A percentile compares a stretch with the other conserved stretches of the same genome.
These are phyloP conservation scores for Coelopa pilipes DNA, from an alignment of 2,888 invertebrate species.

Conservation along the genomic window DNA sequence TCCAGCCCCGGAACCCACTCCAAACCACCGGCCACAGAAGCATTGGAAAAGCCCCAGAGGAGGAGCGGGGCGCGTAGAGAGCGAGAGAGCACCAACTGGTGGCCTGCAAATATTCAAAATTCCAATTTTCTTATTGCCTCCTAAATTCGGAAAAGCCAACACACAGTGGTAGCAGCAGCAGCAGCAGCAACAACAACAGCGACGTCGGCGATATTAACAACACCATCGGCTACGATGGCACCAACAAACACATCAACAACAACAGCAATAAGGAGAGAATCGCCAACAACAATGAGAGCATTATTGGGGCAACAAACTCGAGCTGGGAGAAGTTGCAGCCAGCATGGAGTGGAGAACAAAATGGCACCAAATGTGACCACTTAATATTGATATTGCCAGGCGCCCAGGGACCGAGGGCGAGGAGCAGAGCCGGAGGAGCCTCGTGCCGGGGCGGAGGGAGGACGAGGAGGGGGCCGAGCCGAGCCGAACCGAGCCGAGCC, in stretches of 20 bases:
- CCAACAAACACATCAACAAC: background rate
- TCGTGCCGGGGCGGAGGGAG: background rate
- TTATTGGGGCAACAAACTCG: slow-evolving; percentile 6
- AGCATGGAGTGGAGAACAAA: slow-evolving; percentile 23
- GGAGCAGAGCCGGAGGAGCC: background rate
- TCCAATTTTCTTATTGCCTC: slow-evolving; percentile 21
- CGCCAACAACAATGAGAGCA: background rate
- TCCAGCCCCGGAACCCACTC: no score
- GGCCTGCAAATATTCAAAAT: slow-evolving; percentile 25
- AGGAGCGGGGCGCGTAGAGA: no score
- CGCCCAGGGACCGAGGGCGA: background rate
- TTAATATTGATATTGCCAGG: slow-evolving; percentile 31
- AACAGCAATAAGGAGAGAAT: background rate
- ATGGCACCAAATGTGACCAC: slow-evolving; percentile 33
- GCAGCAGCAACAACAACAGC: background rate
- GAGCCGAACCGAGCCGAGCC: background rate
- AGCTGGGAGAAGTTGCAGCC: slow-evolving; percentile 20
- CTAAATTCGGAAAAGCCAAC: slow-evolving; percentile 10
- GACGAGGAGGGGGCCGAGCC: background rate
- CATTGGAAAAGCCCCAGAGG: no score
- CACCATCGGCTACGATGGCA: background rate
- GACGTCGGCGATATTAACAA: background rate
- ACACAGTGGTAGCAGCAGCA: background rate
- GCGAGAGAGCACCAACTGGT: background rate
- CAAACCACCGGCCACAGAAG: no score